Percentiles rank a stretch among this genome's conserved stretches.
These are phyloP conservation scores for Macrosiphum euphorbiae DNA, from an alignment of 2,888 invertebrate genomes.

Conservation along the genomic window DNA sequence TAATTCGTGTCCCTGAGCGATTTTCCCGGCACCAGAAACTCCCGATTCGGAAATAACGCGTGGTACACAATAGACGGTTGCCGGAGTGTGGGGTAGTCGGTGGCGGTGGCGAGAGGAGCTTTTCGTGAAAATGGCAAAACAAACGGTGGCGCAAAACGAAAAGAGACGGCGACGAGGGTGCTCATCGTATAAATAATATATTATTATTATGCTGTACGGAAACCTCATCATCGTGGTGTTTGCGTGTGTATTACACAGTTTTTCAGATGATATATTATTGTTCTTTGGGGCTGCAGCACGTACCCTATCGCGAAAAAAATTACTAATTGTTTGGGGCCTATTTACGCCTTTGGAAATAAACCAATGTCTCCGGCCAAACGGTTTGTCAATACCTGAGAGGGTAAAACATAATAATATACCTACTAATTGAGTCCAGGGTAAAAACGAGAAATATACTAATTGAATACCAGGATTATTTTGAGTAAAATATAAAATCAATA, in stretches of 20 bases:
- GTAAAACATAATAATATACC: no score
- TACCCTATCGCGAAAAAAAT: no score
- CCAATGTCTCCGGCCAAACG: no score
- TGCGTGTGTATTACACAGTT: not conserved
- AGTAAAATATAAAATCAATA: no score
- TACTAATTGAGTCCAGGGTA: no score
- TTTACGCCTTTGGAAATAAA: no score
- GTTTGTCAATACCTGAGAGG: no score
- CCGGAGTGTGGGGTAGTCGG: not conserved
- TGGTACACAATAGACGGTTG: not conserved
- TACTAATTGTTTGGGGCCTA: no score
- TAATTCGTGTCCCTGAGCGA: conserved; percentile 54
- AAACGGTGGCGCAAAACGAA: conserved; percentile 24
- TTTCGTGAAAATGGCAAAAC: conserved; percentile 32
- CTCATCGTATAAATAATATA: conserved; percentile 1
- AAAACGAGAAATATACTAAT: no score
- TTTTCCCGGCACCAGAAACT: conserved; percentile 20
- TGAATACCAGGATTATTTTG: no score
- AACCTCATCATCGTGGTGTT: not conserved
- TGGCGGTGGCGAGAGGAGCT: not conserved
- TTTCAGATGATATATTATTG: no score
- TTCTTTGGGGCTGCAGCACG: no score
- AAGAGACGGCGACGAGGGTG: conserved; percentile 11
- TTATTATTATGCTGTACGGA: not conserved
- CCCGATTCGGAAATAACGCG: conserved; percentile 9